Evolutionary conservation across 2,113 vertebrate genomes (phyloP), one percentile per base, ranked within the genome.

Genomic region (Lophura nycthemera): DNA sequence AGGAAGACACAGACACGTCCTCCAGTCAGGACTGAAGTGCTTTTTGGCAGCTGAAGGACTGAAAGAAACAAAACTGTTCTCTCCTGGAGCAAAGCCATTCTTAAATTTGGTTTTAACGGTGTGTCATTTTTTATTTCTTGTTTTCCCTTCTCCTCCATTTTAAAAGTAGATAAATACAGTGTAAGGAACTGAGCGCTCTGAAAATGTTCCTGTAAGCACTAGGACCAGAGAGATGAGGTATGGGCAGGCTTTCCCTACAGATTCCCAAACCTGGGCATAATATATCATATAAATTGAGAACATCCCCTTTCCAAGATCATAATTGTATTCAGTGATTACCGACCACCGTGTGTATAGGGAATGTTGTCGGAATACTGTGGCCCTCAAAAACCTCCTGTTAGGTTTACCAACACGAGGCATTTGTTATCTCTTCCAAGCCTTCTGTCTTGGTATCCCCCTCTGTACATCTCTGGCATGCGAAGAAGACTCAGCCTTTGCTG

Each of bases 281-380:
- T 13, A 29, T 66, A 0, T 56, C 32, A 57, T 34, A 2, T 24
- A 57, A 43, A 65, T 70, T 52, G 52, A 59, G 34, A 75, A 11
- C 24, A 78, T 52, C 32, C 65, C 90, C 11, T 90, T 45, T 65
- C 21, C 34, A 47, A 8, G 61, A 61, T 64, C 38, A 10, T 20
- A 22, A 2, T 21, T 4, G 1, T 36, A 25, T 29, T 56, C 15
- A 22, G 0, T 11, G 4, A 19, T 11, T 48, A 43, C 3, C 1
- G 34, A 22, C 25, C 29, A 30, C 30, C 5, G 3, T 29, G 45
- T 8, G 10, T 29, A 18, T 45, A 83, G 25, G 20, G 63, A 59
- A 21, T 73, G 4, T 73, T 72, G 21, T 7, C 24, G 48, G 54
- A 36, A 25, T 36, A 4, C 16, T 27, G 16, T 69, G 27, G 20